Conservation (phyloP, 2,888 invertebrate genomes). For the Eubasilissa splendida region DNA sequence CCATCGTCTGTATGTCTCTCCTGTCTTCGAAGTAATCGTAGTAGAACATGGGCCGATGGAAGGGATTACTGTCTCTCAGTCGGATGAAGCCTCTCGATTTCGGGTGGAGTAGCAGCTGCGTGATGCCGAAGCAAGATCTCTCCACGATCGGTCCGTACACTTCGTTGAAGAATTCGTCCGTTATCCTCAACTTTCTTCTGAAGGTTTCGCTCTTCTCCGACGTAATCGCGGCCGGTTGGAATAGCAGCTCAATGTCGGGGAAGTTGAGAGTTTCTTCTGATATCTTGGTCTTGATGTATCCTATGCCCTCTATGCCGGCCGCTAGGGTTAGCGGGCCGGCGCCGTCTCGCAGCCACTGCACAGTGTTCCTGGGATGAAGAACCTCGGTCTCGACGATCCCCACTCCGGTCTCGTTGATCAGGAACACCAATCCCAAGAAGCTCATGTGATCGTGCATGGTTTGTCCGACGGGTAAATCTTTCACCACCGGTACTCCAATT, state of each 20-base stretch:
- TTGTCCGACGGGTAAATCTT: constrained; percentile 79
- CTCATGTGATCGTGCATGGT: constrained; percentile 77
- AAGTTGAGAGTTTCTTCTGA: constrained; percentile 69
- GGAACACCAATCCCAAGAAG: constrained; percentile 70
- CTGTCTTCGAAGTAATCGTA: constrained; percentile 84
- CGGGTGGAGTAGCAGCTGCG: constrained; percentile 82
- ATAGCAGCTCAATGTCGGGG: constrained; percentile 81
- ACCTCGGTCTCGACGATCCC: constrained; percentile 62
- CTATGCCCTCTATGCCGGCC: constrained; percentile 77
- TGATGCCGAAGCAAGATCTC: constrained; percentile 74
- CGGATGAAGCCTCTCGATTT: constrained; percentile 81
- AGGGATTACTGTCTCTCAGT: constrained; percentile 82
- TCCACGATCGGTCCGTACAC: constrained; percentile 73
- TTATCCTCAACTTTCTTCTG: constrained; percentile 72
- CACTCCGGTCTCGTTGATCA: constrained; percentile 64
- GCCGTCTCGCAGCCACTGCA: constrained; percentile 64
- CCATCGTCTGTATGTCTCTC: constrained; percentile 73
- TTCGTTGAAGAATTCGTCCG: constrained; percentile 71
- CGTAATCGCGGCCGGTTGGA: constrained; percentile 75
- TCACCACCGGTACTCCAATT: constrained; percentile 73
- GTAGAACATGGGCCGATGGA: constrained; percentile 81
- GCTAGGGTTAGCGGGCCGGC: constrained; percentile 70
- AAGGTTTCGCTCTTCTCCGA: constrained; percentile 72
- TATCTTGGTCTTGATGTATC: constrained; percentile 75
- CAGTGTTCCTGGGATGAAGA: constrained; percentile 60